Evolutionary conservation across 2,888 invertebrate species (phyloP).

Genomic region (Leptopilina syphax): DNA sequence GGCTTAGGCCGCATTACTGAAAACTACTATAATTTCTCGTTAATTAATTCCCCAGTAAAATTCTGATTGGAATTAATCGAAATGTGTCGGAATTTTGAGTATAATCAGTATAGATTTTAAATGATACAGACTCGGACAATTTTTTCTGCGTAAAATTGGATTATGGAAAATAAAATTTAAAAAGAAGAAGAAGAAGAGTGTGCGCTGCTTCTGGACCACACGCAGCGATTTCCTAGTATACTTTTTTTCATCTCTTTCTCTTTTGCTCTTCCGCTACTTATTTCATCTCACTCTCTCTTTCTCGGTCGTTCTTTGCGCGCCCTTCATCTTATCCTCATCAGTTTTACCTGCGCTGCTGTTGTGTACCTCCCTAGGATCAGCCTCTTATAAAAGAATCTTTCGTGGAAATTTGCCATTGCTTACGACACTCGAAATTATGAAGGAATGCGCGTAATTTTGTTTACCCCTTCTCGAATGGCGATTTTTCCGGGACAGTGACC

Average conservation of each 20-base stretch:
- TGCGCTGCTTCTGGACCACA: slow-evolving; percentile 23
- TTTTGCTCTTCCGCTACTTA: slow-evolving; percentile 16
- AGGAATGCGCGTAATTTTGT: slow-evolving; percentile 32
- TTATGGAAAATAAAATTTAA: slow-evolving; percentile 1
- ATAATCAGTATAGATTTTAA: not conserved
- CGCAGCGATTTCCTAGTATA: slow-evolving; percentile 33
- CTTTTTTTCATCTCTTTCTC: slow-evolving; percentile 23
- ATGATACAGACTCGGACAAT: not conserved
- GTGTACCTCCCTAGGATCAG: slow-evolving; percentile 36
- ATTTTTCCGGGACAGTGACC: slow-evolving; percentile 28
- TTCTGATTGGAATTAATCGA: not conserved
- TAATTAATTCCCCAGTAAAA: not conserved
- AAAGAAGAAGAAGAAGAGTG: not conserved
- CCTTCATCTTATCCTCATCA: slow-evolving; percentile 21
- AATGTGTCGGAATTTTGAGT: not conserved
- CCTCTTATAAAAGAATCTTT: slow-evolving; percentile 25
- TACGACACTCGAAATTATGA: slow-evolving; percentile 36
- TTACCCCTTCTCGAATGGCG: slow-evolving; percentile 6
- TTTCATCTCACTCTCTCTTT: slow-evolving; percentile 20
- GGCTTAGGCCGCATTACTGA: too few species aligned
- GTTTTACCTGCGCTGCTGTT: slow-evolving; percentile 18
- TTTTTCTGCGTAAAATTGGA: slow-evolving; percentile 3
- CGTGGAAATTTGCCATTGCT: slow-evolving; percentile 33
- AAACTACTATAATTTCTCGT: too few species aligned
- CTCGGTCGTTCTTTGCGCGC: slow-evolving; percentile 25